These are phyloP conservation scores for Coluber constrictor DNA, from an alignment of 2,797 vertebrate genomes.

Conservation along the genomic window DNA sequence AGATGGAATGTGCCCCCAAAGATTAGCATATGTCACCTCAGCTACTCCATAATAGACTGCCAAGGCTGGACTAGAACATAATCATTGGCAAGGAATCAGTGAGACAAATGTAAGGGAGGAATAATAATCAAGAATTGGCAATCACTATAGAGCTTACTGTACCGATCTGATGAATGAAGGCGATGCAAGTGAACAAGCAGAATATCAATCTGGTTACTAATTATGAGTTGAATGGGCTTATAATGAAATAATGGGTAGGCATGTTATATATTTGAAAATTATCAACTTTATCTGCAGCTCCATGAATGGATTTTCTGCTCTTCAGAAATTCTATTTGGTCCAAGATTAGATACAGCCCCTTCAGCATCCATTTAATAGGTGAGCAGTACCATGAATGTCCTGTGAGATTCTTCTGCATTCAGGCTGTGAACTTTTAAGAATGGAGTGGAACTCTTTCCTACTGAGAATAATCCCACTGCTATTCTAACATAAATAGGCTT, in stretches of 20 bases:
- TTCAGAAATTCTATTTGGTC: background rate
- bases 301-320: background rate
- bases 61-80: background rate
- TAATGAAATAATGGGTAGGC: background rate
- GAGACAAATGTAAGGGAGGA: background rate
- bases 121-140: background rate
- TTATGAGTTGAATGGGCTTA: background rate
- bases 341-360: background rate
- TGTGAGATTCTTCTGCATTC: background rate
- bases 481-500: slow-evolving; percentile 42
- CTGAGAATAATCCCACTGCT: slow-evolving; percentile 39
- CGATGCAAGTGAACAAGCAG: background rate
- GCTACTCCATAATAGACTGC: background rate
- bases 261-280: background rate
- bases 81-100: background rate
- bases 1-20: background rate
- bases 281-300: background rate
- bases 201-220: background rate
- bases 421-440: slow-evolving; percentile 44
- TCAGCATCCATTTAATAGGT: background rate
- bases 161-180: background rate
- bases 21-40: background rate
- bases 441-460: slow-evolving; percentile 22
- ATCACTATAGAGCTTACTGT: background rate
- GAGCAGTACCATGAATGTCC: background rate